phyloP scores from a whole-genome alignment of 1,140 invertebrate genomes.

The Ruditapes philippinarum region DNA sequence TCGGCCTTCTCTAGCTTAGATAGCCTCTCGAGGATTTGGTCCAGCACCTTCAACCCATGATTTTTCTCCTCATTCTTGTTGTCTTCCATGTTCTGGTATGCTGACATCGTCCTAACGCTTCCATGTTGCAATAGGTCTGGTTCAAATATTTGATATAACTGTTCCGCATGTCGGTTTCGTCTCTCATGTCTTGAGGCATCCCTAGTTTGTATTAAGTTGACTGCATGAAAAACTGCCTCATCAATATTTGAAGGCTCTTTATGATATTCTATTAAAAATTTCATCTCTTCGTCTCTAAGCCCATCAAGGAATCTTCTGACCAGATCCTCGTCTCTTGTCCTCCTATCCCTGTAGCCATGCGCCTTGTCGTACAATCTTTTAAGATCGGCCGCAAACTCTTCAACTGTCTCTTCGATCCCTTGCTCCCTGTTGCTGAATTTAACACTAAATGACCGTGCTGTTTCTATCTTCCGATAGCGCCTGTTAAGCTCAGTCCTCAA shows the following conservation, averaged over 20 bases:
- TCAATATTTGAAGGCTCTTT: background rate
- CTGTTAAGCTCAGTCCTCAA: background rate
- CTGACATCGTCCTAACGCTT: no score
- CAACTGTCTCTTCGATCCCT: background rate
- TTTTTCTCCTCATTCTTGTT: no score
- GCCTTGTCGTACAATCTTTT: background rate
- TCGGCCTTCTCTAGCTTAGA: no score
- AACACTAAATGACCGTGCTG: background rate
- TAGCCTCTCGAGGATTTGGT: no score
- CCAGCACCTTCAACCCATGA: no score
- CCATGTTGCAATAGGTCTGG: no score
- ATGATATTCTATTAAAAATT: background rate
- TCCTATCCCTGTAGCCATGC: background rate
- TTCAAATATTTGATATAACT: no score
- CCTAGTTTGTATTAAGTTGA: background rate
- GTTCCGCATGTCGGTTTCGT: no score
- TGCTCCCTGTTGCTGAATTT: background rate
- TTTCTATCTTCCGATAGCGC: background rate
- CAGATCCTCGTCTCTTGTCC: background rate
- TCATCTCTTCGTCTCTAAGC: background rate
- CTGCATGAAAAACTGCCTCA: background rate
- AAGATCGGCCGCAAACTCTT: background rate
- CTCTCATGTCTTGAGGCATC: no score
- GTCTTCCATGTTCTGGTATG: no score
- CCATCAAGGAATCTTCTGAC: background rate